phyloP scores from a whole-genome alignment of 92 coral and sea anemone genomes.

The Epizoanthus ramosus region DNA sequence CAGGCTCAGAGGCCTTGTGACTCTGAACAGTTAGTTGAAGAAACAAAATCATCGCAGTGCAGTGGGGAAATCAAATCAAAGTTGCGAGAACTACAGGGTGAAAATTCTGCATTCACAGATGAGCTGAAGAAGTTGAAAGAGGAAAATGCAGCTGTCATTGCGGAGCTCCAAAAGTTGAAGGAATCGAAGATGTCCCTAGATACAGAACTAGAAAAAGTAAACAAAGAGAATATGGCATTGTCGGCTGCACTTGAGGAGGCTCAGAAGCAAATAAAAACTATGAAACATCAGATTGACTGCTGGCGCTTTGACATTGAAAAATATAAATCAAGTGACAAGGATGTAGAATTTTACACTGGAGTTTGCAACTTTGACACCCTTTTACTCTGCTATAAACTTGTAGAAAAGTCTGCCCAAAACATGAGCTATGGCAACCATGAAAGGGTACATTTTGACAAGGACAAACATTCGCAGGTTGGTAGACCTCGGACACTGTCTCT shows the following conservation, averaged over 20 bases:
- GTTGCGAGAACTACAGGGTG: slow-evolving; percentile 19
- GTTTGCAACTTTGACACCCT: slow-evolving; percentile 38
- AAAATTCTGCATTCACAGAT: slow-evolving; percentile 14
- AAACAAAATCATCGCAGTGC: too few relatives aligned
- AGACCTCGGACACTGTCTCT: slow-evolving; percentile 42
- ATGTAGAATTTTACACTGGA: slow-evolving; percentile 53
- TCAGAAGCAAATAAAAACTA: slow-evolving; percentile 16
- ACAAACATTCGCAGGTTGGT: slow-evolving; percentile 33
- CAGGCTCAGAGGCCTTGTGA: slow-evolving; percentile 6
- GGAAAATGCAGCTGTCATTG: slow-evolving; percentile 5
- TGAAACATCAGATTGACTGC: slow-evolving; percentile 40
- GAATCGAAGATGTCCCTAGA: slow-evolving; percentile 9
- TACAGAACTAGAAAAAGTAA: slow-evolving; percentile 36
- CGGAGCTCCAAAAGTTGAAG: slow-evolving; percentile 38
- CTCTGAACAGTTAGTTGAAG: slow-evolving; percentile 9
- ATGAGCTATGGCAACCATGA: slow-evolving; percentile 34
- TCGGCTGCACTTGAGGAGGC: slow-evolving; percentile 36
- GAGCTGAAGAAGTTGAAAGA: slow-evolving; percentile 37
- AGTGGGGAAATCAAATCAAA: not conserved
- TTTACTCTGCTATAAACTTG: slow-evolving; percentile 38
- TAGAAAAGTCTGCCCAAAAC: slow-evolving; percentile 34
- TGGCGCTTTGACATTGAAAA: slow-evolving; percentile 51
- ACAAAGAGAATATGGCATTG: slow-evolving; percentile 12
- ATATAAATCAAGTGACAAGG: slow-evolving; percentile 49
- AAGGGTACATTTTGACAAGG: slow-evolving; percentile 26